Percentiles rank a stretch among this genome's conserved stretches.
phyloP scores from a whole-genome alignment of 2,113 vertebrate genomes.

The Dascyllus trimaculatus region DNA sequence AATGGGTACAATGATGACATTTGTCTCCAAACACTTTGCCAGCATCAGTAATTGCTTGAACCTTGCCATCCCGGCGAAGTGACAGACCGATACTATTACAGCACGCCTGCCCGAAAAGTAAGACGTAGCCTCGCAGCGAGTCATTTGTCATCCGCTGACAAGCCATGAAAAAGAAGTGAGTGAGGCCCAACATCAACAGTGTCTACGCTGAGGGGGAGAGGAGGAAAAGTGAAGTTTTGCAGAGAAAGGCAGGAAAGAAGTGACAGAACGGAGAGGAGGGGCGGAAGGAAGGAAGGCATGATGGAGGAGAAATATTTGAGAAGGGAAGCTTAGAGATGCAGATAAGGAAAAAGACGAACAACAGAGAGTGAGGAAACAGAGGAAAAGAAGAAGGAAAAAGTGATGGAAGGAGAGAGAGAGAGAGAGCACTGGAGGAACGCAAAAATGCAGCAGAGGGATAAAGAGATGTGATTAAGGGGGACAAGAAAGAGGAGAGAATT shows the following conservation, averaged over 20 bases:
- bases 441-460: conserved; percentile 50
- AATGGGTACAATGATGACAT: conserved; percentile 30
- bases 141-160: conserved; percentile 76
- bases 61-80: conserved; percentile 38
- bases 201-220: conserved; percentile 24
- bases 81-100: conserved; percentile 51
- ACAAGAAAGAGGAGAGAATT: conserved; percentile 60
- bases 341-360: conserved; percentile 40
- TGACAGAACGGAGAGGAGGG: conserved; percentile 37
- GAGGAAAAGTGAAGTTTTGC: conserved; percentile 48
- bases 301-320: conserved; percentile 47
- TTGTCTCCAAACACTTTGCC: conserved; percentile 42
- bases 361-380: conserved; percentile 21
- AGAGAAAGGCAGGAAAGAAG: conserved; percentile 68
- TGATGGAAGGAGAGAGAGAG: conserved; percentile 13
- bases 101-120: conserved; percentile 45
- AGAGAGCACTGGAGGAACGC: conserved; percentile 25
- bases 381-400: conserved; percentile 17
- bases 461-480: conserved; percentile 57
- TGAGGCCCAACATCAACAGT: conserved; percentile 69
- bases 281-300: conserved; percentile 46
- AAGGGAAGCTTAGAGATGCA: conserved; percentile 41
- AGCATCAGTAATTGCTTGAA: conserved; percentile 42
- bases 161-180: conserved; percentile 53
- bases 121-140: conserved; percentile 42